Conservation (phyloP, 2,888 invertebrate species). For the Drosophila testacea region DNA sequence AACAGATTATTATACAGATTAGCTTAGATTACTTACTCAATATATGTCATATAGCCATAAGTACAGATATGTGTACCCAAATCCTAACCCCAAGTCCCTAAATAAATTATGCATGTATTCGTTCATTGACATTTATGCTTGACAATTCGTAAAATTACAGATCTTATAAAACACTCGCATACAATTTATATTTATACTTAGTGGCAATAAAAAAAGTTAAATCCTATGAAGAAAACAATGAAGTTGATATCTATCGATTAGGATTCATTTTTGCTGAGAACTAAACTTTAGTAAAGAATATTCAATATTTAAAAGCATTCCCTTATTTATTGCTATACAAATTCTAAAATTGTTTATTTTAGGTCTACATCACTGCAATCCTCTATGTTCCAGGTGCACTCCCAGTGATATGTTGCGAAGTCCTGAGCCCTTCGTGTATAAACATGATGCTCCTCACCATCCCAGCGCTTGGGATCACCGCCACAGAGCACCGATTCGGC, state of each 20-base stretch:
- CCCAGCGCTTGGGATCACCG: slow-evolving; percentile 63
- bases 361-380: slow-evolving; percentile 64
- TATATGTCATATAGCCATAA: not conserved
- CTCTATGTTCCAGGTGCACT: slow-evolving; percentile 75
- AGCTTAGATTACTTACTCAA: not conserved
- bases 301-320: not conserved
- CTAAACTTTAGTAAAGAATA: not conserved
- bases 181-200: not conserved
- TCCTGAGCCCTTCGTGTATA: slow-evolving; percentile 65
- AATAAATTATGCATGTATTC: slow-evolving; percentile 12
- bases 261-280: no score
- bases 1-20: slow-evolving; percentile 1
- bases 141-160: no score
- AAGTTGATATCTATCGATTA: no score
- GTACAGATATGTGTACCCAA: not conserved
- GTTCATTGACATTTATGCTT: slow-evolving; percentile 2
- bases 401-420: slow-evolving; percentile 42
- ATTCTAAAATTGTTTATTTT: not conserved
- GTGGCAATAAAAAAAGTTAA: no score
- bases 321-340: no score
- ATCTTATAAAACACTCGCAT: not conserved
- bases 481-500: slow-evolving; percentile 63
- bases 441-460: slow-evolving; percentile 63
- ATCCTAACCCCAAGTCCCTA: not conserved
- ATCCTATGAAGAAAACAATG: no score